Base-by-base conservation (phyloP, 2,888 invertebrate genomes). In the Apamea epomidion region DNA sequence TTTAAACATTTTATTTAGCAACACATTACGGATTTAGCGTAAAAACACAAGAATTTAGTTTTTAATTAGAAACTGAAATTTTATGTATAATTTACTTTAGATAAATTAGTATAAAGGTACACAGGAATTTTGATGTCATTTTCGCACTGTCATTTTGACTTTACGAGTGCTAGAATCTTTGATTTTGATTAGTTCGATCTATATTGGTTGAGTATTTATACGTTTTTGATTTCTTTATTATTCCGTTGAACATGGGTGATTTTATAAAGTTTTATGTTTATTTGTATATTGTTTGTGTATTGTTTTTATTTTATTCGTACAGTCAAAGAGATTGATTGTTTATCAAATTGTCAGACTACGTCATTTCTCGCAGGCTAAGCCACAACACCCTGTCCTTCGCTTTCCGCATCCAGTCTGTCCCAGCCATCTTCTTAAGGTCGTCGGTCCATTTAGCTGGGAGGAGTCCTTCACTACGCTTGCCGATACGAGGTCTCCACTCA, bases 51-150 rank as follows among this genome's bases (percentile, higher is more conserved):
- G 14, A 75, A 78, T 85, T 84, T 84, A 18, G 25, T 48, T 70
- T 21, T 18, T n/a, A 8, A n/a, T 48, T 37, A 42, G 3, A 45
- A 64, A 78, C 69, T 54, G n/a, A 48, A 74, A 71, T 74, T 79
- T 74, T 54, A 58, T 54, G 69, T 67, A 48, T 4, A 37, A 54
- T 72, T 68, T 84, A 48, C 21, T 18, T 77, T 8, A 29, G 42
- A 25, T 51, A 29, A 51, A 60, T 42, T 25, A 29, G 14, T 51
- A 45, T 5, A 2, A n/a, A n/a, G n/a, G n/a, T 42, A 18, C 6
- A 84, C 71, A 78, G 7, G 25, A 80, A 69, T 84, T 82, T 84
- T 42, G 45, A 69, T 32, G 37, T 80, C 45, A 64, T 58, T 16
- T 51, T 32, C 0, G 4, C 51, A 64, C 29, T 48, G 42, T 29